A percentile compares a stretch with the other conserved stretches of the same genome.
Evolutionary conservation across 2,888 invertebrate species (phyloP).

Genomic region (Machimus atricapillus): DNA sequence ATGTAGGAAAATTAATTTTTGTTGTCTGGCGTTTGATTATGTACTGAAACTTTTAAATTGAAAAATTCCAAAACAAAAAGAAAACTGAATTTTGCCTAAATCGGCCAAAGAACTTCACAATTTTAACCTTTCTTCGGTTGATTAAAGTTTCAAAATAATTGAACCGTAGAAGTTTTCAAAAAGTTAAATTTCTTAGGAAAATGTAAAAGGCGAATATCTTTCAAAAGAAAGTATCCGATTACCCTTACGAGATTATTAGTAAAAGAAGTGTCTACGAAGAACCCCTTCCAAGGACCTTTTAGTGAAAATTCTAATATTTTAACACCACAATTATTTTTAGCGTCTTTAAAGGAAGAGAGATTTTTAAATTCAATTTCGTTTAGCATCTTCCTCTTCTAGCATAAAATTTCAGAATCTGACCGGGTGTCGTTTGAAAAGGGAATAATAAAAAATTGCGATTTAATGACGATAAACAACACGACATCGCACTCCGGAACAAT

Average conservation of each 20-base stretch:
- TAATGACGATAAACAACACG: not conserved
- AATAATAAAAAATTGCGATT: not conserved
- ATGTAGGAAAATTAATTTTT: not conserved
- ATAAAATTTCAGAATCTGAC: not conserved
- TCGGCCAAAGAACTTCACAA: not conserved
- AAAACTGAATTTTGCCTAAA: not conserved
- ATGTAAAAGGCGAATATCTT: not conserved
- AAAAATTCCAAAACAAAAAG: not conserved
- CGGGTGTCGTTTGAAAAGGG: not conserved
- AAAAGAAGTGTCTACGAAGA: not conserved
- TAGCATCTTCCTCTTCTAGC: not conserved
- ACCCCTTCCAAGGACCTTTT: not conserved
- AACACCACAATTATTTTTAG: not conserved
- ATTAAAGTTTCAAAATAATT: not conserved
- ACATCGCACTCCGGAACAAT: not conserved
- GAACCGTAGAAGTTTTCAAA: not conserved
- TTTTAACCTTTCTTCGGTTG: not conserved
- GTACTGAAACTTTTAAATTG: not conserved
- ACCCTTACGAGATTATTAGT: not conserved
- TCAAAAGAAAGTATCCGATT: not conserved
- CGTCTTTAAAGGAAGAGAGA: not conserved
- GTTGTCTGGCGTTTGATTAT: not conserved
- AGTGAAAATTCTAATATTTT: not conserved
- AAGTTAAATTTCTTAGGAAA: not conserved
- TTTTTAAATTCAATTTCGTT: not conserved